Evolutionary conservation across 2,888 invertebrate genomes (phyloP), one percentile per base, ranked within the genome.

Genomic region (Fragum sueziense): DNA sequence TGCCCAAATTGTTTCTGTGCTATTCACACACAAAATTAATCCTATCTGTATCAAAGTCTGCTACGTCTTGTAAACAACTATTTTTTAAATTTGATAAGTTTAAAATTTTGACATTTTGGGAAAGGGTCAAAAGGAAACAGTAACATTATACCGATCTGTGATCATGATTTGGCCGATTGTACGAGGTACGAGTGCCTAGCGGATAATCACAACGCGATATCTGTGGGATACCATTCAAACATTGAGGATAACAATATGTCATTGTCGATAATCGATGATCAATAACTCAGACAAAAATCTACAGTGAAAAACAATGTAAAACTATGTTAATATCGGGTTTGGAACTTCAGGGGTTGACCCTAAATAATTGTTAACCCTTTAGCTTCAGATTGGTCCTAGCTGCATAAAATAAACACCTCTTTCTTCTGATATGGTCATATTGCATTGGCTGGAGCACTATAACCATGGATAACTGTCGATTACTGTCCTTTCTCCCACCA

Each of bases 231-330:
- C 14, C 4, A 14, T 20, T 47, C n/a, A 14, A 47, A 14, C 47
- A 9, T 2, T 9, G 2, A 9, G 47, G 47, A 27, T 22, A 57
- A 57, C 57, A 57, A 57, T 57, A 14, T 57, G 25, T 27, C 57
- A 57, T 57, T 57, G 57, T 57, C 14, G 57, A 57, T 57, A 57
- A 57, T 57, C 25, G 25, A 3, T 22, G 27, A 57, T 57, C 57
- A 57, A 57, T 57, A 57, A 27, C 27, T 57, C 14, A 2, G 57
- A 57, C 27, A 57, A 57, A 57, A 27, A 57, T 57, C 57, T 57
- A 22, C 25, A n/a, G 27, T 22, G 25, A 57, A 57, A 57, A 57
- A 57, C 27, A 57, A 47, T 47, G 47, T 47, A 3, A 47, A 47
- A 9, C 20, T 47, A 47, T 47, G 47, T 47, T 47, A 47, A 47